A percentile compares a stretch with the other conserved stretches of the same genome.
Evolutionary conservation across 1,140 invertebrate genomes (phyloP).

Genomic region (Temnothorax curvispinosus): DNA sequence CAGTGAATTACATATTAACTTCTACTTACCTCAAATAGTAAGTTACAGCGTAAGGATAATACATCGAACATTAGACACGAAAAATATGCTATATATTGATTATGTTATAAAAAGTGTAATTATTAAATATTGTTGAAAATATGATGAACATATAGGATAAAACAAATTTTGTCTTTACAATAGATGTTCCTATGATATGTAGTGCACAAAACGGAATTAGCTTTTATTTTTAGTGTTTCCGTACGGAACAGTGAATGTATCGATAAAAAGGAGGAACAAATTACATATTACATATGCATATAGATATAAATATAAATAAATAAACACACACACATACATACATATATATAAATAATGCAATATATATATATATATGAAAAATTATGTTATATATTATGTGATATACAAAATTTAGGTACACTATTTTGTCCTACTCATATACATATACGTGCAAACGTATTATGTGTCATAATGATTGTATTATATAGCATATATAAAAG

Average conservation of each 20-base stretch:
- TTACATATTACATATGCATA: conserved; percentile 52
- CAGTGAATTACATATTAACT: conserved; percentile 46
- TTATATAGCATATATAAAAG: conserved; percentile 50
- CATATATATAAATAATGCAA: conserved; percentile 25
- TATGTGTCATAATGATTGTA: conserved; percentile 46
- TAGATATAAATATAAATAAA: conserved; percentile 37
- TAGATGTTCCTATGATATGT: conserved; percentile 62
- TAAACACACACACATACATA: not conserved
- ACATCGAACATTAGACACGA: conserved; percentile 71
- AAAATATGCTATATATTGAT: conserved; percentile 38
- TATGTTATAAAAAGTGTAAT: conserved; percentile 56
- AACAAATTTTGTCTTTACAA: conserved; percentile 56
- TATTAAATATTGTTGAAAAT: conserved; percentile 57
- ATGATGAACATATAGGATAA: conserved; percentile 41
- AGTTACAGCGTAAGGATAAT: conserved; percentile 52
- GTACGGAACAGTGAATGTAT: conserved; percentile 29
- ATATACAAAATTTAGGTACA: conserved; percentile 56
- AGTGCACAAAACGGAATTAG: conserved; percentile 48
- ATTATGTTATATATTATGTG: conserved; percentile 62
- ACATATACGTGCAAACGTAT: conserved; percentile 58
- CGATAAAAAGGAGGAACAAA: conserved; percentile 46
- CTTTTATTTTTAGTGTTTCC: conserved; percentile 60
- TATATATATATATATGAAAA: conserved; percentile 27
- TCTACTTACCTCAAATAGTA: conserved; percentile 58
- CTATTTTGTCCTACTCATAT: conserved; percentile 58